These are phyloP conservation scores for Ormyrus rosae DNA, from an alignment of 2,888 invertebrate genomes.

Conservation along the genomic window DNA sequence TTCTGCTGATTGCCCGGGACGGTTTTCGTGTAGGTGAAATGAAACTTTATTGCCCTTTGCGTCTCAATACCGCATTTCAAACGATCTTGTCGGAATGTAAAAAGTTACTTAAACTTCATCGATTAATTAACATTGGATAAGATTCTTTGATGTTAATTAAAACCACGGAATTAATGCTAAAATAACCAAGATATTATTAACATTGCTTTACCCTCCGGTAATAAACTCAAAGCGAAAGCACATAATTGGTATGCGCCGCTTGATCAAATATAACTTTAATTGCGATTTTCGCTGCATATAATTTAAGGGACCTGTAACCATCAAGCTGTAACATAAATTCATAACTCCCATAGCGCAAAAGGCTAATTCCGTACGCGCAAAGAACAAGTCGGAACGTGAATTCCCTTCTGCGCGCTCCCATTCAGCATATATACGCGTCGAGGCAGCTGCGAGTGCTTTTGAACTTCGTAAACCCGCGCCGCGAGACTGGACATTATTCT, in stretches of 20 bases:
- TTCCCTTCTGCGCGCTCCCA: too few species aligned
- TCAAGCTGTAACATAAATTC: conserved; percentile 20
- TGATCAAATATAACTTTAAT: background rate
- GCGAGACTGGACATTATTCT: background rate
- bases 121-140: too few species aligned
- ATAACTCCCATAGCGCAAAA: background rate
- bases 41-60: background rate
- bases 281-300: background rate
- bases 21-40: conserved; percentile 2
- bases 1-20: background rate
- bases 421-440: too few species aligned
- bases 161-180: too few species aligned
- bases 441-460: background rate
- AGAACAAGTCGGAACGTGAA: too few species aligned
- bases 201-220: too few species aligned
- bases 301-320: background rate
- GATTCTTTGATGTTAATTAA: too few species aligned
- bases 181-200: too few species aligned
- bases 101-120: too few species aligned
- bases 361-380: too few species aligned
- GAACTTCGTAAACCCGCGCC: conserved; percentile 9
- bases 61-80: background rate
- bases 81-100: too few species aligned
- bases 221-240: background rate
- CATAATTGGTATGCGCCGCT: background rate